phyloP scores from a whole-genome alignment of 2,888 invertebrate genomes.

The Himalopsyche anomala region DNA sequence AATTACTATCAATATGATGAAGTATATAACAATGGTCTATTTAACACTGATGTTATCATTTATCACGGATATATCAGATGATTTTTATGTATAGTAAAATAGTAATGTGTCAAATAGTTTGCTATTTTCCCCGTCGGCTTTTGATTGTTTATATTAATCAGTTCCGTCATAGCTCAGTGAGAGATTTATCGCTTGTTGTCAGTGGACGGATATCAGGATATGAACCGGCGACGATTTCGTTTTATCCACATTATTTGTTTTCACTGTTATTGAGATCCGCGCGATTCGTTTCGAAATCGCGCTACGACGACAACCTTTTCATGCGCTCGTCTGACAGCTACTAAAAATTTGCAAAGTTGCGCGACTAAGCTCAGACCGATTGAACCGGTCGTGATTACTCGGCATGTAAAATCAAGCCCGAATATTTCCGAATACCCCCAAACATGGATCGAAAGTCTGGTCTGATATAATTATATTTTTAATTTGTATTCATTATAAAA shows the following conservation, averaged over 20 bases:
- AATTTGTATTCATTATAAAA: too few relatives aligned
- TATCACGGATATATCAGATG: constrained; percentile 16
- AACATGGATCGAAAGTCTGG: neutral
- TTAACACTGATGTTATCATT: constrained; percentile 13
- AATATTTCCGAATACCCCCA: constrained; percentile 7
- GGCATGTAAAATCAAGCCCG: neutral
- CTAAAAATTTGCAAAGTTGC: constrained; percentile 21
- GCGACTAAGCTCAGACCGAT: neutral
- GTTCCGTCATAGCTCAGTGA: constrained; percentile 29
- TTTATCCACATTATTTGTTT: constrained; percentile 22
- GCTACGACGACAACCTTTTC: neutral
- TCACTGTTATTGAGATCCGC: constrained; percentile 31
- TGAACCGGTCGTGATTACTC: neutral
- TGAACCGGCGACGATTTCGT: neutral
- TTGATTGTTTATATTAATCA: constrained; percentile 16
- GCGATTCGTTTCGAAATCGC: neutral
- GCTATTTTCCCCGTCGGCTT: neutral
- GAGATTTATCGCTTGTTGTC: constrained; percentile 18
- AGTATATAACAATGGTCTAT: neutral
- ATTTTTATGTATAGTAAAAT: constrained; percentile 22
- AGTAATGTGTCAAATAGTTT: constrained; percentile 37
- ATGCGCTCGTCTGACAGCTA: constrained; percentile 35
- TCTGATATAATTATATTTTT: neutral
- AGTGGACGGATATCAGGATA: constrained; percentile 35
- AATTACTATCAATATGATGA: neutral